Evolutionary conservation across 2,113 vertebrate species (phyloP).

Genomic region (Heterocephalus glaber): DNA sequence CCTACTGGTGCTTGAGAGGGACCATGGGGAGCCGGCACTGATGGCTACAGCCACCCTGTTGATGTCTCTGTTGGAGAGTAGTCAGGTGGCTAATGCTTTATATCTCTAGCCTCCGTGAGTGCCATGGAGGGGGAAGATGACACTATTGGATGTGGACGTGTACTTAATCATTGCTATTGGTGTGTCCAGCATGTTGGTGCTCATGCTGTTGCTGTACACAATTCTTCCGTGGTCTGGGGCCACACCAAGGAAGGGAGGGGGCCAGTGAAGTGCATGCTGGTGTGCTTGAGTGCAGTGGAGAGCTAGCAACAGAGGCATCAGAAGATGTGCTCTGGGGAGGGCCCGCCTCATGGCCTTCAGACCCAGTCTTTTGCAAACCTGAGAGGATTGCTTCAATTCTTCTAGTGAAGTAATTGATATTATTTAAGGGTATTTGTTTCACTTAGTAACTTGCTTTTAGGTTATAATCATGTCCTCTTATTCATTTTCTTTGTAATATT

Average conservation of each 20-base stretch:
- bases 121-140: background rate
- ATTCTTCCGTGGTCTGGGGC: background rate
- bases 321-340: slow-evolving; percentile 60
- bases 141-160: slow-evolving; percentile 48
- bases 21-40: slow-evolving; percentile 58
- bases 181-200: background rate
- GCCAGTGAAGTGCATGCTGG: slow-evolving; percentile 32
- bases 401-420: slow-evolving; percentile 58
- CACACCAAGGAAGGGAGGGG: background rate
- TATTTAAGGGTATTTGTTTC: background rate
- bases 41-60: background rate
- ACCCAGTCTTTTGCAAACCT: slow-evolving; percentile 17
- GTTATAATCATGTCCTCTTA: background rate
- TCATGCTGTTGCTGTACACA: background rate
- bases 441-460: background rate
- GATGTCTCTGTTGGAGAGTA: background rate
- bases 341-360: slow-evolving; percentile 70
- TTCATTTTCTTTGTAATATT: background rate
- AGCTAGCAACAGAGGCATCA: slow-evolving; percentile 40
- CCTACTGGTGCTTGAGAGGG: slow-evolving; percentile 81
- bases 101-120: background rate
- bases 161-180: slow-evolving; percentile 67
- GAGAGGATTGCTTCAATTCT: slow-evolving; percentile 50
- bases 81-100: background rate
- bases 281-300: slow-evolving; percentile 48